A percentile compares a stretch with the other conserved stretches of the same genome.
Evolutionary conservation across 1,140 invertebrate genomes (phyloP).

Genomic region (Leptonema lineaticorne): DNA sequence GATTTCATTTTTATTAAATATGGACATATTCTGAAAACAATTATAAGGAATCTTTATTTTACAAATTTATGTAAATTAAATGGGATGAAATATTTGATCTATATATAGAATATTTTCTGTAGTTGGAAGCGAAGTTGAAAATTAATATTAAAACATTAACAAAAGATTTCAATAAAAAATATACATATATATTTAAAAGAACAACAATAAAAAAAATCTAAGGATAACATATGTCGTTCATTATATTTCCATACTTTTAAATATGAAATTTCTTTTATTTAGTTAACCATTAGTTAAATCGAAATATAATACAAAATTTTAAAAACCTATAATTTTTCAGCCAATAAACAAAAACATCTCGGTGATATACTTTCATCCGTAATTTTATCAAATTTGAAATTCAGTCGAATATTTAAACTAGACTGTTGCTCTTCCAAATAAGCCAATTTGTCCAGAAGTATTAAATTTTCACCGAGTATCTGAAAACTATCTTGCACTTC

Average conservation of each 20-base stretch:
- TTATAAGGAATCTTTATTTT: too few relatives aligned
- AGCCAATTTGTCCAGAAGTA: slow-evolving; percentile 33
- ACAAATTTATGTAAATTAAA: too few relatives aligned
- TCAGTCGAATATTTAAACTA: background rate
- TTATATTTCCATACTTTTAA: background rate
- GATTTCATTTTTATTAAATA: too few relatives aligned
- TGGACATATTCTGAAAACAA: too few relatives aligned
- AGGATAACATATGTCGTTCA: too few relatives aligned
- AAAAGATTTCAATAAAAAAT: too few relatives aligned
- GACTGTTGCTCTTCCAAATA: slow-evolving; percentile 23
- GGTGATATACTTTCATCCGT: slow-evolving; percentile 36
- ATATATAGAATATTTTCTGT: too few relatives aligned
- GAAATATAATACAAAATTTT: background rate
- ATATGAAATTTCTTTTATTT: background rate
- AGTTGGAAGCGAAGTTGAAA: too few relatives aligned
- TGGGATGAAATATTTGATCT: too few relatives aligned
- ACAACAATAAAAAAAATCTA: background rate
- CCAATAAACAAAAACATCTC: slow-evolving; percentile 31
- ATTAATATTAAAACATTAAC: too few relatives aligned
- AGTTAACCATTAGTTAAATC: background rate
- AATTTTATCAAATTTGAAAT: slow-evolving; percentile 31
- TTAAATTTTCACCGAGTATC: slow-evolving; percentile 32
- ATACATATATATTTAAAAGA: background rate
- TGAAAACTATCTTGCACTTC: slow-evolving; percentile 34
- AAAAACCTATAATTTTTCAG: background rate